Base-by-base conservation (phyloP, 2,797 vertebrate genomes). In the Vespertilio murinus region DNA sequence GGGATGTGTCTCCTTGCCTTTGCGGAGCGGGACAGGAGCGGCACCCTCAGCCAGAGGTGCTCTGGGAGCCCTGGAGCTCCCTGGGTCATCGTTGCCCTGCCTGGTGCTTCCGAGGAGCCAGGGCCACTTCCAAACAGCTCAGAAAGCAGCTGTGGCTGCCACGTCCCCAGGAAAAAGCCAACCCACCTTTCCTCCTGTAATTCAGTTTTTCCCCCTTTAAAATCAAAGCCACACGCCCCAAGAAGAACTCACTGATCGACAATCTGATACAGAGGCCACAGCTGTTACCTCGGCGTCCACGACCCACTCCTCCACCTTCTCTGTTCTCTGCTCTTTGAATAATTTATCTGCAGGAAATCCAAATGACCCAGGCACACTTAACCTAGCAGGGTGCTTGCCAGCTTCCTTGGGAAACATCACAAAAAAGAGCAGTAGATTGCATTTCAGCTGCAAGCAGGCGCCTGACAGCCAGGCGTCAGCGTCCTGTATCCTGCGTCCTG, bases 321-420 rank as follows among this genome's bases (percentile, higher is more conserved):
- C 94, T 91, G 52, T 95, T 96, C 97, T 94, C 97, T 96, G 94
- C 97, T 94, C 98, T 98, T 96, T 95, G 97, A 98, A 97, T 98
- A 97, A 98, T 98, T 98, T 97, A 98, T 98, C 98, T 97, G 96
- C 98, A 98, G 98, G 98, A 99, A 98, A 97, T 94, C 97, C 88
- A 73, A 23, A 96, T 90, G 98, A 98, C 98, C 98, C 98, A 98
- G 97, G 95, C 97, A 82, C 93, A 97, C 96, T 97, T 97, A 97
- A 98, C 97, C 96, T 95, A 97, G 98, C 97, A 98, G 97, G 98
- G 97, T 91, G 93, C 23, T 73, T 97, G 98, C 98, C 98, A 98
- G 93, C 98, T 98, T 98, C 95, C 98, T 98, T 92, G 78, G 92
- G 89, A 97, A 97, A 96, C 95, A 6, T 88, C 59, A 94, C 47